phyloP scores from a whole-genome alignment of 2,113 vertebrate species.

The Calidris pugnax region DNA sequence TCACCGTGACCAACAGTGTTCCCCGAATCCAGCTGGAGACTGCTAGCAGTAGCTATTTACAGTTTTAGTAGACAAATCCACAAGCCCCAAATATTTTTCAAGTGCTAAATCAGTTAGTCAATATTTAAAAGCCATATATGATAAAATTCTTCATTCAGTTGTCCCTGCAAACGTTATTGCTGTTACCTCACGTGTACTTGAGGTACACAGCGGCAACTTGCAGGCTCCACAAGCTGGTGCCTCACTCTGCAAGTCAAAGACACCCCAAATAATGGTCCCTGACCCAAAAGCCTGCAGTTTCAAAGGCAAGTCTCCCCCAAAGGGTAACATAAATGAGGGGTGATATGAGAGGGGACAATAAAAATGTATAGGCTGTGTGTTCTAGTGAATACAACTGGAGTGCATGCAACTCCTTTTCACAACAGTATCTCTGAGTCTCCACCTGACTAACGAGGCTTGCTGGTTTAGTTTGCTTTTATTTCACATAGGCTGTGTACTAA shows the following conservation, averaged over 20 bases:
- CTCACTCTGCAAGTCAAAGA: neutral
- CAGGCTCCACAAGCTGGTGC: neutral
- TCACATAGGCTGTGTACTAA: neutral
- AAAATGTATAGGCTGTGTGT: neutral
- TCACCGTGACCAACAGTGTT: neutral
- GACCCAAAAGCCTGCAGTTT: neutral
- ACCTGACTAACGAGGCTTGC: neutral
- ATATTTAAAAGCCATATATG: slow-evolving; percentile 11
- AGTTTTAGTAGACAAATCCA: slow-evolving; percentile 6
- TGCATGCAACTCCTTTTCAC: neutral
- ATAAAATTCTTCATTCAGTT: neutral
- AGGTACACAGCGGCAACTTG: neutral
- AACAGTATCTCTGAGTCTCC: neutral
- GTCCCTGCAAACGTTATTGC: neutral
- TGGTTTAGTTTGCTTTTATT: neutral
- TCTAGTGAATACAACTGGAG: neutral
- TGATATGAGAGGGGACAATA: neutral
- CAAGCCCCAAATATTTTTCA: slow-evolving; percentile 26
- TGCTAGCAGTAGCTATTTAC: neutral
- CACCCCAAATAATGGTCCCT: neutral
- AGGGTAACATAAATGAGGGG: neutral
- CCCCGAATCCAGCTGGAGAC: neutral
- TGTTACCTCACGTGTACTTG: neutral
- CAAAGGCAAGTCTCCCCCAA: neutral
- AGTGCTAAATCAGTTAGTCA: slow-evolving; percentile 26